A percentile compares a stretch with the other conserved stretches of the same genome.
These are phyloP conservation scores for Venustoraphidia nigricollis DNA, from an alignment of 2,888 invertebrate species.

Conservation along the genomic window DNA sequence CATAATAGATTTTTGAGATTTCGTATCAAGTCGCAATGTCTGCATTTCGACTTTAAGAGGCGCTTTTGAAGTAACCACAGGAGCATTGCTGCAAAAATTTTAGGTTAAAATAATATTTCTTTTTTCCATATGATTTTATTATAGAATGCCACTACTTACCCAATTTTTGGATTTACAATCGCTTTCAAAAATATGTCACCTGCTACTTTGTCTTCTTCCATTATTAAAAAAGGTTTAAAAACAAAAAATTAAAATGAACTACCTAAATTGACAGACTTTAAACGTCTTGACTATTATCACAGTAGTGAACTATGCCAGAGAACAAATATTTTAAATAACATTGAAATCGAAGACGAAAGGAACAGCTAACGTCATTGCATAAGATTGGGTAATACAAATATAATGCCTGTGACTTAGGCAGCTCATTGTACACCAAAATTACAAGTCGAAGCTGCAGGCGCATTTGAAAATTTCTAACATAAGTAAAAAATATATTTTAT, in stretches of 20 bases:
- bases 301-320: too few species aligned
- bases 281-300: too few species aligned
- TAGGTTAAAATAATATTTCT: conserved; percentile 2
- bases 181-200: conserved; percentile 49
- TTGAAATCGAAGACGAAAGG: too few species aligned
- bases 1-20: conserved; percentile 55
- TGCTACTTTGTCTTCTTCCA: conserved; percentile 38
- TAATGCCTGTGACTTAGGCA: too few species aligned
- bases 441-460: too few species aligned
- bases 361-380: too few species aligned
- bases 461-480: too few species aligned
- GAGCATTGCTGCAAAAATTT: conserved; percentile 30
- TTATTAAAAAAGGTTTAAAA: conserved; percentile 27
- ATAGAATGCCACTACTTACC: conserved; percentile 23
- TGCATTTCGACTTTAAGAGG: conserved; percentile 60
- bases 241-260: neutral
- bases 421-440: too few species aligned
- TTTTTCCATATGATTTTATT: neutral
- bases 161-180: conserved; percentile 42
- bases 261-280: neutral
- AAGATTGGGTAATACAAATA: too few species aligned
- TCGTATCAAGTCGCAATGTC: conserved; percentile 47
- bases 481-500: too few species aligned
- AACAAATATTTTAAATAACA: too few species aligned
- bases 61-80: conserved; percentile 30